Conservation (phyloP, 64 coral and sea anemone species). For the Dendronephthya gigantea region DNA sequence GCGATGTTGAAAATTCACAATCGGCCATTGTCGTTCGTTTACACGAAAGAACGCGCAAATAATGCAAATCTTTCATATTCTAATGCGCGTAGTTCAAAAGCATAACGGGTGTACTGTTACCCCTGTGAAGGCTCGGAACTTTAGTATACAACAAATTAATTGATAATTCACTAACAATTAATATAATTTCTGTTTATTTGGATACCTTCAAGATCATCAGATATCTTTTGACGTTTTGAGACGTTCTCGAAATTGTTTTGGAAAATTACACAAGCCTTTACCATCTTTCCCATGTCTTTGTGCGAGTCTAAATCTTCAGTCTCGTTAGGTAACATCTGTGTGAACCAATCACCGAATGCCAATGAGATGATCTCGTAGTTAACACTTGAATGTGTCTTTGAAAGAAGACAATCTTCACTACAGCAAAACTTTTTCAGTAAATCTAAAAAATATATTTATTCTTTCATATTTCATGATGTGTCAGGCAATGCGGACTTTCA, state of each 20-base stretch:
- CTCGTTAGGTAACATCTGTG: background rate
- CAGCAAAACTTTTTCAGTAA: no score
- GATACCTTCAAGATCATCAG: background rate
- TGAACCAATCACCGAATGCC: background rate
- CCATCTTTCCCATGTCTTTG: background rate
- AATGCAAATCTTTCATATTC: no score
- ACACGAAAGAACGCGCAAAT: no score
- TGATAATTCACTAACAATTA: background rate
- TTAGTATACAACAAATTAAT: background rate
- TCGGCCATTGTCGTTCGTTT: no score
- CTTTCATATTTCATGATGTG: no score
- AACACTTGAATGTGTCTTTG: no score
- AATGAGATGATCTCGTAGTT: background rate
- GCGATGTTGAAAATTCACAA: no score
- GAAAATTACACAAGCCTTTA: background rate
- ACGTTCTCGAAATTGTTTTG: background rate
- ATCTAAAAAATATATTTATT: no score
- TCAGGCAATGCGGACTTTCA: no score
- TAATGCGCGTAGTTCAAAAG: no score
- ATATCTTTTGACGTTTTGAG: slow-evolving; percentile 7
- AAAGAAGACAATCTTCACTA: no score
- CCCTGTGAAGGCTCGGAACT: background rate
- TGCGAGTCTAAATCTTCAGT: background rate
- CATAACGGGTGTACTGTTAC: no score
- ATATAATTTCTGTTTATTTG: background rate